Evolutionary conservation across 2,888 invertebrate genomes (phyloP), one percentile per base, ranked within the genome.

Genomic region (Oscheius sp.): DNA sequence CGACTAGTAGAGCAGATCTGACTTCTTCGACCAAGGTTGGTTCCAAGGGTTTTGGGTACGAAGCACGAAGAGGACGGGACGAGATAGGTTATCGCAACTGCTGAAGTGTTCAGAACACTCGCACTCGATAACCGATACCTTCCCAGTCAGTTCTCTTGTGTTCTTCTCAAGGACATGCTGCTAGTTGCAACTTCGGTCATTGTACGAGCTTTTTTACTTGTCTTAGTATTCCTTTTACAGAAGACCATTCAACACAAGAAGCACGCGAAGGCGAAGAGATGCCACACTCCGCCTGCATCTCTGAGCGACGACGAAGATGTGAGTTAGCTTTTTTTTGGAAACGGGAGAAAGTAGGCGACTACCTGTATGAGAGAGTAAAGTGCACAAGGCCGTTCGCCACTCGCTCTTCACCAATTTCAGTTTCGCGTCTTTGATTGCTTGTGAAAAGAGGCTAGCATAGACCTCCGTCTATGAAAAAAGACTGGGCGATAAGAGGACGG

Each of bases 261-360:
- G 33, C 50, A 50, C 13, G 9, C 68, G 29, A 53, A 35, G 55
- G 1, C 21, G 33, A 68, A 68, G 42, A 29, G 55, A 13, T 10
- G 68, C 7, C 13, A 35, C n/a, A 55, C 68, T 10, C 68, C 68
- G 2, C 68, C 68, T 4, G 68, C 68, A 33, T 35, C 68, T 1
- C 35, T 68, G 53, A 68, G 68, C 55, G 65, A 65, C 11, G 68
- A 68, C 7, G 68, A 68, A 21, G 68, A 68, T 33, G 68, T 68
- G 55, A 33, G 68, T 50, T 50, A 42, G 42, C 50, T 33, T 33
- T 32, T 13, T 48, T 68, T 55, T 53, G 55, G 42, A 35, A 51
- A 51, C 7, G 42, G 21, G 68, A 21, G 63, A 63, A 63, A 63
- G 47, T 60, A 60, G 60, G 13, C 37, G 35, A 21, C 2, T 47